These are phyloP conservation scores for Proisotoma minuta DNA, from an alignment of 2,888 invertebrate genomes.

Conservation along the genomic window DNA sequence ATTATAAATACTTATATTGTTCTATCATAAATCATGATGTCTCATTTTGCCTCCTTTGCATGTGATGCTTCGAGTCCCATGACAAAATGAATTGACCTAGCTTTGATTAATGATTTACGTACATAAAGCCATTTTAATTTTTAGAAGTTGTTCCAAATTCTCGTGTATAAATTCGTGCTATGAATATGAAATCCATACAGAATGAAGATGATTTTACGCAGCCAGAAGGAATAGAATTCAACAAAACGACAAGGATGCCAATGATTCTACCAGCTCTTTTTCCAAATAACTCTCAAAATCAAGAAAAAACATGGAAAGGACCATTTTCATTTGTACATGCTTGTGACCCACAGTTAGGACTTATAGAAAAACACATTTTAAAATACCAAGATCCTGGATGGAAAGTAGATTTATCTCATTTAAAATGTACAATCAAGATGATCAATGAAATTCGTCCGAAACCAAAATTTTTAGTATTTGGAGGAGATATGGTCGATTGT, in stretches of 20 bases:
- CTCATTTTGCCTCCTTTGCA: too few relatives aligned
- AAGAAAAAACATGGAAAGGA: slow-evolving; percentile 51
- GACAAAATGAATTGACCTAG: too few relatives aligned
- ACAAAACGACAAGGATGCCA: not conserved
- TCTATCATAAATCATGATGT: too few relatives aligned
- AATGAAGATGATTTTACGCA: too few relatives aligned
- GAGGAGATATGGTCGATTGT: slow-evolving; percentile 55
- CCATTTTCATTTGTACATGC: slow-evolving; percentile 54
- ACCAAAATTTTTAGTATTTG: slow-evolving; percentile 53
- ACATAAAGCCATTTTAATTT: too few relatives aligned
- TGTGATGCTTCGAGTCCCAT: too few relatives aligned
- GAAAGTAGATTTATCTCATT: slow-evolving; percentile 52
- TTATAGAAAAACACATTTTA: slow-evolving; percentile 51
- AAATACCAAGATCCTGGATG: slow-evolving; percentile 50
- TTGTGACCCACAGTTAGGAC: slow-evolving; percentile 55
- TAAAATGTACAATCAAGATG: slow-evolving; percentile 50
- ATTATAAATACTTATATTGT: too few relatives aligned
- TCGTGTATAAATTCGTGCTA: too few relatives aligned
- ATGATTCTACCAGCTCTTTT: not conserved
- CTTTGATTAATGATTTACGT: too few relatives aligned
- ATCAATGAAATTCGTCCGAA: slow-evolving; percentile 52
- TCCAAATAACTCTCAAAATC: not conserved
- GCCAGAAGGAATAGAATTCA: too few relatives aligned
- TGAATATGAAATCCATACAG: too few relatives aligned
- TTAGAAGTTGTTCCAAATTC: too few relatives aligned